Evolutionary conservation across 2,797 vertebrate genomes (phyloP), one percentile per base, ranked within the genome.

Genomic region (Megalops cyprinoides): DNA sequence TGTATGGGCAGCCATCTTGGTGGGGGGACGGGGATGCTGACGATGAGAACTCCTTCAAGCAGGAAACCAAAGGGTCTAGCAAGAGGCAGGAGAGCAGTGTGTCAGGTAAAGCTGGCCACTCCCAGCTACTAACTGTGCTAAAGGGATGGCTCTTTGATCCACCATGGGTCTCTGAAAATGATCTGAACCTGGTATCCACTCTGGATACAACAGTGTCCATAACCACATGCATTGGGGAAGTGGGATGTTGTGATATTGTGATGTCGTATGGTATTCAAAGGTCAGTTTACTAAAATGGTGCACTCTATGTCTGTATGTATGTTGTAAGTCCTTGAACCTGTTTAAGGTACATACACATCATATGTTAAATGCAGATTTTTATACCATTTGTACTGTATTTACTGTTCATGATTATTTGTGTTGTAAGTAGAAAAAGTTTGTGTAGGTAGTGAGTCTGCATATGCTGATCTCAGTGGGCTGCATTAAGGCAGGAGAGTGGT

Each of bases 1-100:
- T 99, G 71, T 99, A 99, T 44, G 98, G 98, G 1, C 98, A 99
- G 84, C 98, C 98, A 0, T 97, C 98, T 2, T 99, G 98, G 98
- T 99, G 98, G 98, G 98, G 98, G 55, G 97, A 99, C 58, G 97
- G 94, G 56, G 98, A 99, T n/a, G 95, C 96, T 39, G 97, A 97
- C 79, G 97, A 98, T 67, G 94, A 97, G 88, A 95, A 95, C 91
- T 95, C 94, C 79, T 95, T 94, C 90, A 97, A 97, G 86, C 94
- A 96, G 76, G 96, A 96, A 81, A 93, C 89, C 84, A 98, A 97
- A 86, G 83, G 90, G n/a, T 93, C 94, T 87, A 94, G 87, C 79
- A 98, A 96, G 89, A 92, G 91, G 56, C 94, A 94, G 0, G 97
- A 97, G 86, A 79, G 87, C 20, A 89, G 90, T 39, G 83, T 92